Base-by-base conservation (phyloP, 30 jellyfish, hydroid and myxozoan genomes). In the Catostylus mosaicus region DNA sequence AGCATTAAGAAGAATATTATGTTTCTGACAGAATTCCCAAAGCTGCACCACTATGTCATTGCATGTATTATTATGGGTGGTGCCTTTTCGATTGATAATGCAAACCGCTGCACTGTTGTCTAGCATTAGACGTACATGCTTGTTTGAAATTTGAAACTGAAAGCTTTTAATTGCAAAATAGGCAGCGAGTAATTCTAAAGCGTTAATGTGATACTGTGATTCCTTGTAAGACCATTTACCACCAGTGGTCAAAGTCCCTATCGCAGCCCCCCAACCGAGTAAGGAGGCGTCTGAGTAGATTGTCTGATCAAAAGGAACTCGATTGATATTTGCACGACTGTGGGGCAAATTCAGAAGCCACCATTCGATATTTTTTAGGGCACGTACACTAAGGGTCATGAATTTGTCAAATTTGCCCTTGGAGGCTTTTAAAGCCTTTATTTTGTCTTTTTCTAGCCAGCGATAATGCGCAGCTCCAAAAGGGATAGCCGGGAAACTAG, bases 31-130 rank as follows among this genome's bases (percentile, higher is more conserved):
- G 36, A 82, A 56, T 10, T 67, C 20, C 87, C 87, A 82, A 54
- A 82, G 2, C 61, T 36, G 30, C 1, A 50, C 61, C 11, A 50
- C 78, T 24, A 82, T 32, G 0, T 22, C 19, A 68, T 68, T 82
- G 57, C 86, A 68, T 2, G 57, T 33, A 31, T 52, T 80, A 56
- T 30, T 70, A 52, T 56, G 92, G 37, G 27, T 57, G 7, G 92
- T 70, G 32, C 92, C 92, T 80, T 22, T 82, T 7, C 37, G 70
- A 68, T 67, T 67, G 16, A 82, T 82, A 4, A 82, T 40, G 5
- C 57, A 29, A 68, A 82, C 92, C 1, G 87, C 92, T 35, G 87
- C 34, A 11, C 80, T 82, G 54, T 82, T 82, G 29, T 82, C 92
- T 22, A 70, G n/a, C 86, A 82, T 68, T n/a, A 70, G 18, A 19